phyloP scores from a whole-genome alignment of 2,888 invertebrate genomes.

The Xanthorhoe spadicearia region DNA sequence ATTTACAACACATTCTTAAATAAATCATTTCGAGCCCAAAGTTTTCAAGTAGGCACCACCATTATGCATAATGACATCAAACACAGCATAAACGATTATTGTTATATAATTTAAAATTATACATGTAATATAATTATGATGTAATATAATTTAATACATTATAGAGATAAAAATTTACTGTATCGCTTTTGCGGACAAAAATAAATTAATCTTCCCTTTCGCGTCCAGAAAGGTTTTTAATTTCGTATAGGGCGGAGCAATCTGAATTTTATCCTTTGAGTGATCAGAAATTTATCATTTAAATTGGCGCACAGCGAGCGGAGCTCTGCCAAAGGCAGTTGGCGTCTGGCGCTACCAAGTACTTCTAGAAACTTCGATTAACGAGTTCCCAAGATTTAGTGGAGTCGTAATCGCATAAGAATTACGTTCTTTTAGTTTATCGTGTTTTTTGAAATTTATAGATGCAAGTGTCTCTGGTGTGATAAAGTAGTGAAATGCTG shows the following conservation, averaged over 20 bases:
- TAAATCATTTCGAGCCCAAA: too few species aligned
- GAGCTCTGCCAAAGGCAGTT: constrained; percentile 76
- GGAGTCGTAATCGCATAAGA: constrained; percentile 73
- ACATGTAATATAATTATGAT: too few species aligned
- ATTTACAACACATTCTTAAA: too few species aligned
- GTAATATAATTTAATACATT: too few species aligned
- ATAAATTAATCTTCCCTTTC: constrained; percentile 4
- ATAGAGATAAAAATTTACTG: too few species aligned
- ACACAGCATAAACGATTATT: too few species aligned
- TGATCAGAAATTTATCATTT: constrained; percentile 80
- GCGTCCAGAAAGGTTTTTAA: constrained; percentile 56
- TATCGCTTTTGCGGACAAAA: neutral
- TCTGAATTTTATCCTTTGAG: constrained; percentile 75
- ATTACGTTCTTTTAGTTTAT: constrained; percentile 68
- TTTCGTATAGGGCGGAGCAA: constrained; percentile 64
- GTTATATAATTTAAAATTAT: too few species aligned
- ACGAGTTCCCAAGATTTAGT: constrained; percentile 81
- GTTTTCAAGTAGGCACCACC: too few species aligned
- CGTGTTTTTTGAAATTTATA: constrained; percentile 57
- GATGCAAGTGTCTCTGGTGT: constrained; percentile 20
- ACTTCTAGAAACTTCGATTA: constrained; percentile 80
- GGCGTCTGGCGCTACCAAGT: constrained; percentile 73
- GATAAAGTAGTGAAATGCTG: neutral
- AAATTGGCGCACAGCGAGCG: constrained; percentile 73
- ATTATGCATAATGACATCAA: too few species aligned